Conservation (phyloP, 2,113 vertebrate species). For the Alethe diademata region DNA sequence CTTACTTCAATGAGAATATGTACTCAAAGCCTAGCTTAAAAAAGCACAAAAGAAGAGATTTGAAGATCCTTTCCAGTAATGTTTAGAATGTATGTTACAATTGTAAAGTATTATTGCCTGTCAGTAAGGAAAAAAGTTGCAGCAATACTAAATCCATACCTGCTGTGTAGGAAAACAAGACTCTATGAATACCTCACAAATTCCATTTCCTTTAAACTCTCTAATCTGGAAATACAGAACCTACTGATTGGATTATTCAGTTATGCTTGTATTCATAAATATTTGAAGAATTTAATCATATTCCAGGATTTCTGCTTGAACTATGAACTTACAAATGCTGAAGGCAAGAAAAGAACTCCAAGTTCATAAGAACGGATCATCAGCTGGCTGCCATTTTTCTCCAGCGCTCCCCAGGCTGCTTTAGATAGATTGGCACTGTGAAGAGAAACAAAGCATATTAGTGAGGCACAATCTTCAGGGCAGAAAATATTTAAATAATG, state of each 20-base stretch:
- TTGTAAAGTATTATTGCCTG: neutral
- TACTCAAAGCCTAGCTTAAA: neutral
- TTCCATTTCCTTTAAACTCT: neutral
- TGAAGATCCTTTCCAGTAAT: neutral
- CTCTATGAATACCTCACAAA: neutral
- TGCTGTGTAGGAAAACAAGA: neutral
- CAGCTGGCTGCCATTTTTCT: slow-evolving; percentile 90
- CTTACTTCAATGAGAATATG: neutral
- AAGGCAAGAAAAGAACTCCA: slow-evolving; percentile 92
- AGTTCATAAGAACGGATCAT: slow-evolving; percentile 98
- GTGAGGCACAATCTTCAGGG: neutral
- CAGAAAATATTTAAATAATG: neutral
- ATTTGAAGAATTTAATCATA: neutral
- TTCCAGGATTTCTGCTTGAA: neutral
- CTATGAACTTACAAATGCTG: slow-evolving; percentile 88
- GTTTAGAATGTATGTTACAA: neutral
- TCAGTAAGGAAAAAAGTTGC: neutral
- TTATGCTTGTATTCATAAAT: neutral
- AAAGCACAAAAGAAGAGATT: neutral
- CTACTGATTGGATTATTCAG: neutral
- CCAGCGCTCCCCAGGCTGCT: slow-evolving; percentile 93
- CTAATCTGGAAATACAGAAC: neutral
- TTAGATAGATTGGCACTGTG: slow-evolving; percentile 94
- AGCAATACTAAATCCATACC: neutral
- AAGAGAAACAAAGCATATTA: slow-evolving; percentile 10